Base-by-base conservation (phyloP, 2,113 vertebrate species). In the Bambusicola thoracicus region DNA sequence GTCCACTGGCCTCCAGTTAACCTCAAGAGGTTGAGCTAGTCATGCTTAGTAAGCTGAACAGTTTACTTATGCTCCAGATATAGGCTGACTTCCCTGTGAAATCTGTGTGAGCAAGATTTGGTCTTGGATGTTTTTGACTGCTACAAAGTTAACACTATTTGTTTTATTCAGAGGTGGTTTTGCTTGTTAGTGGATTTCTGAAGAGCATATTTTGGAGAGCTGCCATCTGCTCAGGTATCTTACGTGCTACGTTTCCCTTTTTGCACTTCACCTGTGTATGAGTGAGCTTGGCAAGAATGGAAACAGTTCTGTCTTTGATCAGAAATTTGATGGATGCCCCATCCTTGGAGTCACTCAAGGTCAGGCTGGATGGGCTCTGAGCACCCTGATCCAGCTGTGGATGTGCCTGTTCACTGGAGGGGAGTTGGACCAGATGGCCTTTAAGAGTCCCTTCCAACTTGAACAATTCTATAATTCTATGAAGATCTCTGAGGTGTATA, bases 71-170 rank as follows among this genome's bases (percentile, higher is more conserved):
- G 70, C 90, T 94, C 96, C 89, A 85, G 55, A 93, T 65, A 49
- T 95, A 30, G 81, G 70, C 80, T 92, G 53, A 72, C 95, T 92
- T 93, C 67, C 63, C 30, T n/a, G 18, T 88, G 62, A 90, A 96
- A 86, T 91, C 70, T 75, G 6, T 41, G 55, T 46, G 59, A 68
- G 70, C 32, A 93, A 40, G 62, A 75, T 73, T 93, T n/a, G 34
- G 30, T 15, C 72, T 81, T 93, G 87, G 80, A 78, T 69, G 66
- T n/a, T 56, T 86, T 73, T 89, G 70, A 48, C 13, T 65, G 9
- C 38, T 3, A 6, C 73, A 15, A 53, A 70, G 21, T 90, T 75
- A 68, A 63, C 8, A 2, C 8, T 68, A 4, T 32, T 81, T 74
- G 41, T 5, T 82, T 77, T 30, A 51, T 59, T 81, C 5, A 30